Evolutionary conservation across 2,888 invertebrate genomes (phyloP).

Genomic region (Heliconius cydno): DNA sequence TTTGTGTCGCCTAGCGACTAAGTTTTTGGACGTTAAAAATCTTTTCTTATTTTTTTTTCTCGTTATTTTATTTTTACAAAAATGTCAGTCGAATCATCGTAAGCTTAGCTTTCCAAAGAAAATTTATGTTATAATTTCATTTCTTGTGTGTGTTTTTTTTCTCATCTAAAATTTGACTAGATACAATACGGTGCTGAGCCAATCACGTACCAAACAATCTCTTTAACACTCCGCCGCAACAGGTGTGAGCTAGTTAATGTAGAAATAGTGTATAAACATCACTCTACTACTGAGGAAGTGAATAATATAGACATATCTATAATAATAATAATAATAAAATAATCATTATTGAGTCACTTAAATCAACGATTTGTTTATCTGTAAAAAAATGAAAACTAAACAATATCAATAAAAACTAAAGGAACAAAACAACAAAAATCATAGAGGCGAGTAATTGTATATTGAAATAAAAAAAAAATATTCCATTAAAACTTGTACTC

Average conservation of each 20-base stretch:
- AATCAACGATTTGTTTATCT: conserved; percentile 64
- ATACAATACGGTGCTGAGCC: conserved; percentile 75
- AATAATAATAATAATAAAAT: conserved; percentile 60
- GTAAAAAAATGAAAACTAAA: conserved; percentile 74
- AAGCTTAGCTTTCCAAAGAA: conserved; percentile 66
- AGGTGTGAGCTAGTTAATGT: conserved; percentile 38
- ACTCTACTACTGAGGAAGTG: conserved; percentile 75
- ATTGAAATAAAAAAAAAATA: conserved; percentile 72
- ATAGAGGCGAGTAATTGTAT: conserved; percentile 78
- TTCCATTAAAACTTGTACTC: conserved; percentile 82
- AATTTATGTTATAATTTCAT: background rate
- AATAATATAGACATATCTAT: conserved; percentile 60
- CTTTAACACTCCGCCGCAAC: conserved; percentile 46
- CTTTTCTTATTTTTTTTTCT: conserved; percentile 50
- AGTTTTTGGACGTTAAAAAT: conserved; percentile 70
- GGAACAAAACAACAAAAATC: conserved; percentile 78
- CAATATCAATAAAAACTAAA: conserved; percentile 82
- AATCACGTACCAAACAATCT: conserved; percentile 71
- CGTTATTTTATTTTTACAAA: conserved; percentile 55
- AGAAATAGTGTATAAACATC: conserved; percentile 53
- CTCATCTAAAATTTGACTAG: conserved; percentile 80
- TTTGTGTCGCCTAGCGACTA: conserved; percentile 75
- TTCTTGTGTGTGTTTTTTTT: conserved; percentile 47
- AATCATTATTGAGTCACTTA: conserved; percentile 67
- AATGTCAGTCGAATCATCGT: conserved; percentile 76